Conservation (phyloP, 2,888 invertebrate genomes). For the Philopedon plagiatum region DNA sequence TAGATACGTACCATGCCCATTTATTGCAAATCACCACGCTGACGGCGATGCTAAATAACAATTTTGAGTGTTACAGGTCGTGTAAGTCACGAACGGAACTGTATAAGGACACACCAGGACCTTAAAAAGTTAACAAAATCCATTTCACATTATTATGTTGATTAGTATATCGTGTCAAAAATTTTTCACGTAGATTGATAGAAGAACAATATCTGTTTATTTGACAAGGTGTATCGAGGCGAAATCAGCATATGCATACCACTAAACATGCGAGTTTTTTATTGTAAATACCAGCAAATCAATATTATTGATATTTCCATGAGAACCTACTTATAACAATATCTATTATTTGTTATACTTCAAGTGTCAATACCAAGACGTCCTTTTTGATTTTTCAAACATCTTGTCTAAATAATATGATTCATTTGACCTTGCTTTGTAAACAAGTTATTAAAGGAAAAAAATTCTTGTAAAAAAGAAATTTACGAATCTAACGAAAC, state of each 20-base stretch:
- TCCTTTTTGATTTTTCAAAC: too few relatives aligned
- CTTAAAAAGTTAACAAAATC: constrained; percentile 18
- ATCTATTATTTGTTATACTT: too few relatives aligned
- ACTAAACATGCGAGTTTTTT: not conserved
- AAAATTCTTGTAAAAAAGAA: too few relatives aligned
- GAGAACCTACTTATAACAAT: too few relatives aligned
- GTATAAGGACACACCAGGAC: constrained; percentile 6
- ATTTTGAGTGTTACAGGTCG: constrained; percentile 18
- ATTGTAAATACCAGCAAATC: not conserved
- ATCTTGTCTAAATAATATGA: too few relatives aligned
- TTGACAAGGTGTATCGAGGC: not conserved
- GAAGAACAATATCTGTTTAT: constrained; percentile 1
- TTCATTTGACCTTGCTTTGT: too few relatives aligned
- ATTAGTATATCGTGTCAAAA: constrained; percentile 20
- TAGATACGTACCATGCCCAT: constrained; percentile 26
- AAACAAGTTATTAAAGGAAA: too few relatives aligned
- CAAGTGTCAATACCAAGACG: too few relatives aligned
- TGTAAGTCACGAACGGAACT: constrained; percentile 15
- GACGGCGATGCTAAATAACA: not conserved
- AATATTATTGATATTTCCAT: not conserved
- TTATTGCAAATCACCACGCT: constrained; percentile 27
- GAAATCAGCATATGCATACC: not conserved
- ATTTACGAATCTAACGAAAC: too few relatives aligned
- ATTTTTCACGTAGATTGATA: not conserved
- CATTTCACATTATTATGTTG: not conserved